phyloP scores from a whole-genome alignment of 2,797 vertebrate genomes.

The Girardinus metallicus region DNA sequence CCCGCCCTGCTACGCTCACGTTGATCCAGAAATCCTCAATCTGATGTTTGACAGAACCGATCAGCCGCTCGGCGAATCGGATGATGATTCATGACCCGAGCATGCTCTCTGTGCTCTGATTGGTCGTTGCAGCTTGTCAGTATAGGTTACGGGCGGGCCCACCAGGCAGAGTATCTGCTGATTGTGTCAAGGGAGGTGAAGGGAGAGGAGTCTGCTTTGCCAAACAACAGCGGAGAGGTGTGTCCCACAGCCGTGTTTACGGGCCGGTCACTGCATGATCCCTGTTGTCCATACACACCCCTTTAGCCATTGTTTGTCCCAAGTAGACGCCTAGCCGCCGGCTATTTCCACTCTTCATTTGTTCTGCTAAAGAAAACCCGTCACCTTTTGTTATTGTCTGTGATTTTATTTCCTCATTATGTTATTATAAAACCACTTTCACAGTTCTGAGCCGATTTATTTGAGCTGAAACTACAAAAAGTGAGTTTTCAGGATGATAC shows the following conservation, averaged over 20 bases:
- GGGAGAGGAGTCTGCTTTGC: constrained; percentile 91
- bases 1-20: constrained; percentile 66
- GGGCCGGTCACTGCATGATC: constrained; percentile 86
- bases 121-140: constrained; percentile 96
- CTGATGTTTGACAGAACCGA: constrained; percentile 36
- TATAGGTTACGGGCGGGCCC: constrained; percentile 93
- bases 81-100: constrained; percentile 69
- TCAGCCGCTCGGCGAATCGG: no score
- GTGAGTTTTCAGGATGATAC: not conserved
- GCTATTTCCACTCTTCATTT: constrained; percentile 55
- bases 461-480: not conserved
- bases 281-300: constrained; percentile 77
- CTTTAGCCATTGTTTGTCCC: constrained; percentile 64
- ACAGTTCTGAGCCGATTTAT: constrained; percentile 53
- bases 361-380: constrained; percentile 55
- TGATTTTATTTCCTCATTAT: constrained; percentile 30
- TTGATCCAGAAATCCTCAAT: constrained; percentile 61
- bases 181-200: constrained; percentile 96
- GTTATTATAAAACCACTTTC: constrained; percentile 28
- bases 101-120: constrained; percentile 88
- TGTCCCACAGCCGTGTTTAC: constrained; percentile 84
- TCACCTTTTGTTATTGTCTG: constrained; percentile 51
- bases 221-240: constrained; percentile 93
- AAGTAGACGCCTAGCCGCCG: constrained; percentile 55
- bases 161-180: constrained; percentile 97